Evolutionary conservation across 2,888 invertebrate genomes (phyloP), one percentile per base, ranked within the genome.

Genomic region (Agrochola lychnidis): DNA sequence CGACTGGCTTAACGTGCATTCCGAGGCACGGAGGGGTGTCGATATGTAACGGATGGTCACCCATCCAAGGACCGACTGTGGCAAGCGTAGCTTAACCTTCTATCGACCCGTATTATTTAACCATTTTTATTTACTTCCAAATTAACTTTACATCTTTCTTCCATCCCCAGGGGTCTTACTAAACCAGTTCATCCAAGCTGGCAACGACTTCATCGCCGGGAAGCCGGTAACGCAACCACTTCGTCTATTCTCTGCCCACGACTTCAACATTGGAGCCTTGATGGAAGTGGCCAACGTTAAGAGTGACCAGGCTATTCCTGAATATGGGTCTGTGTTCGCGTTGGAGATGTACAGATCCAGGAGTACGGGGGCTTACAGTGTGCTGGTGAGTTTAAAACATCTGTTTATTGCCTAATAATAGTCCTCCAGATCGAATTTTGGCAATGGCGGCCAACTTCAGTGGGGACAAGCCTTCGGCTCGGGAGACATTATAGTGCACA

Each of bases 261-360:
- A 96, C 89, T 96, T 95, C 91, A 96, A 96, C 87, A 89, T 96
- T 10, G 96, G 96, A 0, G 89, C 95, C 0, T 78, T 96, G 36
- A 95, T 96, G 95, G 95, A 94, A 2, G 95, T 94, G 0, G 87
- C 94, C 22, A 89, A 81, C 45, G 93, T 94, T 9, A 84, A 88
- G 45, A 89, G 86, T 2, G 90, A 94, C 48, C 81, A 90, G 30
- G 87, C 88, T 70, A 94, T 96, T 6, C 96, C 96, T 0, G 95
- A 95, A 22, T 96, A 96, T 45, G 96, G 95, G 0, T 90, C 96
- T 0, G 86, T 94, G 1, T 95, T 95, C 25, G 92, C 93, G 0
- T 64, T 96, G 77, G 96, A 96, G 82, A 78, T 96, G 62, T 95
- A 95, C 79, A 88, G 87, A 64, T 91, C 92, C 0, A 93, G 87